A percentile compares a stretch with the other conserved stretches of the same genome.
Conservation (phyloP, 30 jellyfish, hydroid and myxozoan genomes). For the Cassiopea andromeda region DNA sequence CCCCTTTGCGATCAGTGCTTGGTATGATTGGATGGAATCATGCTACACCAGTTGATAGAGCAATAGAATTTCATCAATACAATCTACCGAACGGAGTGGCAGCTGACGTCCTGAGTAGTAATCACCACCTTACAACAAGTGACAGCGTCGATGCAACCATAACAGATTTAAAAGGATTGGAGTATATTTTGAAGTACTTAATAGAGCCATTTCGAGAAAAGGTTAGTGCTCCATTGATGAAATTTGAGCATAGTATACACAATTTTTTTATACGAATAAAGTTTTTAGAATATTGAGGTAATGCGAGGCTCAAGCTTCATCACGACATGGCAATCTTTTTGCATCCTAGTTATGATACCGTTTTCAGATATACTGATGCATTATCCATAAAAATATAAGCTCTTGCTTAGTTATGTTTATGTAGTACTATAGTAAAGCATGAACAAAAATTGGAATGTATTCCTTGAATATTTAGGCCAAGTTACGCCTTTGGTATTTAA, state of each 20-base stretch:
- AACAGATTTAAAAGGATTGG: conserved; percentile 69
- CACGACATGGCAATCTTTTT: too few relatives aligned
- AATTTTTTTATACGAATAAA: too few relatives aligned
- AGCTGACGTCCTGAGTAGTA: conserved; percentile 49
- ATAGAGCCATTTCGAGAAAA: conserved; percentile 49
- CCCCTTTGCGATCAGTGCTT: conserved; percentile 58
- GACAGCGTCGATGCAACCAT: conserved; percentile 73
- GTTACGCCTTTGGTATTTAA: too few relatives aligned
- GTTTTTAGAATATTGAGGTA: too few relatives aligned
- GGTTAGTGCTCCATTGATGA: neutral
- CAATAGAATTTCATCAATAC: conserved; percentile 58
- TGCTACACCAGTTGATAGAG: conserved; percentile 37
- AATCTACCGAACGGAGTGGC: conserved; percentile 78
- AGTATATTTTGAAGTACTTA: conserved; percentile 24
- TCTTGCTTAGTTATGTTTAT: too few relatives aligned
- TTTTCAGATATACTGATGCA: too few relatives aligned
- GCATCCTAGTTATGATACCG: too few relatives aligned
- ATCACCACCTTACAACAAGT: conserved; percentile 40
- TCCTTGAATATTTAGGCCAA: too few relatives aligned
- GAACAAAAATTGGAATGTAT: too few relatives aligned
- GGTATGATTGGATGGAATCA: conserved; percentile 78
- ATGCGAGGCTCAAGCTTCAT: too few relatives aligned
- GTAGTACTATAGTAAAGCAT: too few relatives aligned
- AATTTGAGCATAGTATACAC: neutral
- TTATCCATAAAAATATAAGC: too few relatives aligned